Conservation (phyloP, 2,113 vertebrate genomes). For the Sterna hirundo region DNA sequence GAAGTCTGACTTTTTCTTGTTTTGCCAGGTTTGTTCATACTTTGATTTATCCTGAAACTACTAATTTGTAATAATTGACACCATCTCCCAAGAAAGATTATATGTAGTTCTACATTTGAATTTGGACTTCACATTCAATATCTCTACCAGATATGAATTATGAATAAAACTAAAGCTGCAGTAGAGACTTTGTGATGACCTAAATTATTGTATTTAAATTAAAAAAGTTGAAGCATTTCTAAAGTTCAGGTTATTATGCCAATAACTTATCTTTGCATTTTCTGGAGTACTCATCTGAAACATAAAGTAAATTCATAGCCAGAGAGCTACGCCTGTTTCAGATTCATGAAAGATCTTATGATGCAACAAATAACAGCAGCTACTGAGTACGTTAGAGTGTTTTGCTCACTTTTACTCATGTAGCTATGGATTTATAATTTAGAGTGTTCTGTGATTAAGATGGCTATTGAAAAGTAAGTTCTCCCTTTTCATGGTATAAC, state of each 20-base stretch:
- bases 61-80: background rate
- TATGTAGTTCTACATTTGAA: background rate
- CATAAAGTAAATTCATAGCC: background rate
- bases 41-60: background rate
- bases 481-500: background rate
- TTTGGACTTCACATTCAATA: background rate
- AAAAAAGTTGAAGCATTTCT: background rate
- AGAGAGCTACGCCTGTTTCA: background rate
- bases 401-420: background rate
- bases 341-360: background rate
- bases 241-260: background rate
- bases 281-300: conserved; percentile 11
- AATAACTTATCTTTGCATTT: conserved; percentile 1
- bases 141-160: background rate
- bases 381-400: background rate
- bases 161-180: background rate
- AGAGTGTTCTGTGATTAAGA: background rate
- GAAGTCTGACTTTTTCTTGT: background rate
- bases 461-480: background rate
- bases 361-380: background rate
- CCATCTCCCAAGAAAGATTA: background rate
- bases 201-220: background rate
- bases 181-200: background rate
- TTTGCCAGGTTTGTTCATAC: background rate
- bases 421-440: background rate